Conservation (phyloP, 2,797 vertebrate genomes). For the Paedocypris micromegethes region DNA sequence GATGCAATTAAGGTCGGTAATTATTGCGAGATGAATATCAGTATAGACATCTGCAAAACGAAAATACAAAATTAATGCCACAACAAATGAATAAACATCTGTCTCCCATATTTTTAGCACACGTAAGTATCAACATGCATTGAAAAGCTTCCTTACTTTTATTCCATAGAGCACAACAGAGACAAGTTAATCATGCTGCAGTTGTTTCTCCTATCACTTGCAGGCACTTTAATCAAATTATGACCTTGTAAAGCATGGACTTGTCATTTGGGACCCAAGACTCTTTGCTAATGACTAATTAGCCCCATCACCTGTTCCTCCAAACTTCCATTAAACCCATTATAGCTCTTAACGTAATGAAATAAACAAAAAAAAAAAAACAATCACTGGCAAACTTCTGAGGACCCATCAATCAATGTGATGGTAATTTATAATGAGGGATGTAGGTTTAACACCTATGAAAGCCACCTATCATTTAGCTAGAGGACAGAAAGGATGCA, state of each 20-base stretch:
- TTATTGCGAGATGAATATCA: too few relatives aligned
- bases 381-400: conserved; percentile 23
- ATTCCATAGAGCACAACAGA: conserved; percentile 37
- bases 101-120: too few relatives aligned
- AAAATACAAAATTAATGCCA: background rate
- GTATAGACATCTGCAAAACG: too few relatives aligned
- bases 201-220: conserved; percentile 68
- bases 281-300: conserved; percentile 77
- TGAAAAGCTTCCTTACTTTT: conserved; percentile 55
- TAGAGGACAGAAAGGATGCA: conserved; percentile 66
- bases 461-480: conserved; percentile 55
- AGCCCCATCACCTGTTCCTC: conserved; percentile 73
- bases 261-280: conserved; percentile 74
- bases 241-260: conserved; percentile 77
- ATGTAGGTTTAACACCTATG: conserved; percentile 33
- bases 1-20: too few relatives aligned
- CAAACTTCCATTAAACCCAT: conserved; percentile 68
- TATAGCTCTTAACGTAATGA: conserved; percentile 68
- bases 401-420: conserved; percentile 60
- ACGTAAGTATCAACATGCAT: conserved; percentile 46
- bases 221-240: conserved; percentile 77
- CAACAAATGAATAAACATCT: too few relatives aligned
- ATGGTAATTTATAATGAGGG: conserved; percentile 57
- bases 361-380: conserved; percentile 61
- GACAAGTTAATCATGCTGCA: conserved; percentile 68